These are phyloP conservation scores for Terebella lapidaria DNA, from an alignment of 2,888 invertebrate genomes.

Conservation along the genomic window DNA sequence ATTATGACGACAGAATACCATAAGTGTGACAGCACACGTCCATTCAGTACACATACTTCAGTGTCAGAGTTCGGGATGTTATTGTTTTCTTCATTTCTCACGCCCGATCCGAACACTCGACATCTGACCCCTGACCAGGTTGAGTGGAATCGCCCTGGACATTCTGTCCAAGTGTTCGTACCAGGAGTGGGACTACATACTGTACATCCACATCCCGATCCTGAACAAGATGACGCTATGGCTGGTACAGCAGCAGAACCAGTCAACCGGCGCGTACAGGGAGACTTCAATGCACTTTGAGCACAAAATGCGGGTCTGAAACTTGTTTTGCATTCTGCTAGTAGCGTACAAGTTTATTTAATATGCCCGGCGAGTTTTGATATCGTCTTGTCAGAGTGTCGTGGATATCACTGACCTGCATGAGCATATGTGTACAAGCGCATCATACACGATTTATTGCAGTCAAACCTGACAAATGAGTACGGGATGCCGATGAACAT, in stretches of 20 bases:
- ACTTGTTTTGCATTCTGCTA: background rate
- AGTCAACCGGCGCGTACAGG: background rate
- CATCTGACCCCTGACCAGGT: too few relatives aligned
- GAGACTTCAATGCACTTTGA: background rate
- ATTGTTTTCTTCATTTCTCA: too few relatives aligned
- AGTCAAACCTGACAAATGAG: constrained; percentile 3
- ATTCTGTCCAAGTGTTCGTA: background rate
- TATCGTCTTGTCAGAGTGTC: too few relatives aligned
- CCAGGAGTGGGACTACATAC: constrained; percentile 4
- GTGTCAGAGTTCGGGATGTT: too few relatives aligned
- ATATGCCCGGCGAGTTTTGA: too few relatives aligned
- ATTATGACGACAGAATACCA: too few relatives aligned
- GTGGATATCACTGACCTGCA: too few relatives aligned
- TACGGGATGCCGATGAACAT: constrained; percentile 3
- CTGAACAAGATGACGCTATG: constrained; percentile 80
- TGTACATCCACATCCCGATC: constrained; percentile 84
- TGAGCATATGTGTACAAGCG: too few relatives aligned
- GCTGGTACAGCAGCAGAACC: constrained; percentile 59
- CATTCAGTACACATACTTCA: too few relatives aligned
- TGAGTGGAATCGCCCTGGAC: background rate
- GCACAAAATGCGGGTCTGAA: background rate
- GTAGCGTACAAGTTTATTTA: background rate
- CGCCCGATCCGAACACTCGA: too few relatives aligned
- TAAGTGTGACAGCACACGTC: too few relatives aligned
- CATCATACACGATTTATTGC: too few relatives aligned